Evolutionary conservation across 2,888 invertebrate species (phyloP).

Genomic region (Dryococelus australis): DNA sequence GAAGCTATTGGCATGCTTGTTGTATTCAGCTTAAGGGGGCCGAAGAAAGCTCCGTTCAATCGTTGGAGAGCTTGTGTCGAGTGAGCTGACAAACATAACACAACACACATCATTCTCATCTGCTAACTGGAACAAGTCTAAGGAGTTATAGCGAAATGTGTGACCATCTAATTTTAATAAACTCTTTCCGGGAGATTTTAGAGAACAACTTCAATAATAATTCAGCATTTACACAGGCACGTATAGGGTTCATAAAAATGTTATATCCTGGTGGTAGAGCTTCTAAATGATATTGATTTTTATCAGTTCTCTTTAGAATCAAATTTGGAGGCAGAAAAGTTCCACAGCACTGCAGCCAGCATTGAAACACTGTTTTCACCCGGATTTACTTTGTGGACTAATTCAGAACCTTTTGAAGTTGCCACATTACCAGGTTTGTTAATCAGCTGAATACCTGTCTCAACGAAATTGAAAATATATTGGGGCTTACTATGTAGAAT

Average conservation of each 20-base stretch:
- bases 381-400: no score
- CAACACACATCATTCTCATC: neutral
- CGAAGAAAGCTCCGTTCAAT: neutral
- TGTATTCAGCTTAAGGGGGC: no score
- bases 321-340: slow-evolving; percentile 3
- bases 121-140: neutral
- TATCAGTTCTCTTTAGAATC: neutral
- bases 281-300: neutral
- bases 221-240: neutral
- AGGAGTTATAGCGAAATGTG: neutral
- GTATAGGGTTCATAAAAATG: neutral
- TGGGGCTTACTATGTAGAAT: no score
- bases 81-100: neutral
- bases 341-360: neutral
- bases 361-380: no score
- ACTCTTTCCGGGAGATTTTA: neutral
- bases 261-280: neutral
- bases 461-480: neutral
- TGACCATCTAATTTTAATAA: neutral
- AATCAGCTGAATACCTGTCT: neutral
- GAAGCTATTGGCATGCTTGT: neutral
- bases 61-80: neutral
- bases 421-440: neutral
- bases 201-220: neutral
- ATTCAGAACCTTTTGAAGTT: no score